Base-by-base conservation (phyloP, 1,140 invertebrate genomes). In the Leguminivora glycinivorella region DNA sequence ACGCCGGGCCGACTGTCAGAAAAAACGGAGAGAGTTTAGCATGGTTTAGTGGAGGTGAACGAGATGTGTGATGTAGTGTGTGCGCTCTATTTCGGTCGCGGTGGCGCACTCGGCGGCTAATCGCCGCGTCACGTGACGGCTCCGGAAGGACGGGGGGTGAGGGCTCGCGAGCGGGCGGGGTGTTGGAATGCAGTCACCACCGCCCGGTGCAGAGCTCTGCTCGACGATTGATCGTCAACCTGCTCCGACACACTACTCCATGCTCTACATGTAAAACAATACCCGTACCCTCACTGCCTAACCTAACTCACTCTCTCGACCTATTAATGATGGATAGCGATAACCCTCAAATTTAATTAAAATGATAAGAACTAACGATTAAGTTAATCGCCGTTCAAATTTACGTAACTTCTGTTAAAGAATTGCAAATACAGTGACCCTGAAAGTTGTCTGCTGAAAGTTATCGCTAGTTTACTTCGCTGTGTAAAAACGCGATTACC, bases 141-240 rank as follows among this genome's bases (percentile, higher is more conserved):
- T 83, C 84, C 86, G 84, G 89, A 89, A 90, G 88, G 83, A 88
- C 83, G 89, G 81, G 84, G 86, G 85, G 87, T 81, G 86, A 82
- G 82, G 86, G 76, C 81, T 81, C 79, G 83, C 78, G 82, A 83
- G 77, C 77, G 80, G 73, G 82, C 79, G 75, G 56, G 81, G 77
- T 84, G 83, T 85, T 78, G 89, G 88, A 91, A 91, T 91, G 89
- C 89, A 91, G 88, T 89, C 85, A 87, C 87, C 85, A 87, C 81
- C 81, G 85, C 85, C 83, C 88, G 81, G 81, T 87, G 85, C 86
- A 88, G 71, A 77, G 77, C 73, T 74, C 81, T 78, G 77, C 81
- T 84, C 77, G 80, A 77, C 87, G 87, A 89, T 90, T 90, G 85
- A 88, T 88, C 82, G 86, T 81, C 83, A 79, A 85, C 79, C 83